Percentiles rank a stretch among this genome's conserved stretches.
These are phyloP conservation scores for Trissolcus japonicus DNA, from an alignment of 2,888 invertebrate species.

Conservation along the genomic window DNA sequence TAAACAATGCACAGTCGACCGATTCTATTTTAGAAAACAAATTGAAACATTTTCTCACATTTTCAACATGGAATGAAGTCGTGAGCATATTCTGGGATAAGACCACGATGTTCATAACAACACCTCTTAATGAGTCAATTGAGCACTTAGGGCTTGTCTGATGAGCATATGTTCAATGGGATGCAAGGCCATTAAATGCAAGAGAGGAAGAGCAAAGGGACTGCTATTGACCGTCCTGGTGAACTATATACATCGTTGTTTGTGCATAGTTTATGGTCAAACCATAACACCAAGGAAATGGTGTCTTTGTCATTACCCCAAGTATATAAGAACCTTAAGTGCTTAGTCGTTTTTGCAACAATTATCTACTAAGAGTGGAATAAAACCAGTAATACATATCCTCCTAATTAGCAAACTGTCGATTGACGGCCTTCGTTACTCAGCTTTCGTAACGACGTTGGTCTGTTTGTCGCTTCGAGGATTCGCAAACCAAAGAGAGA, in stretches of 20 bases:
- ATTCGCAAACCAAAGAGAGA: conserved; percentile 42
- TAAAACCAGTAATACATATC: conserved; percentile 58
- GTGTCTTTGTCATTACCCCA: neutral
- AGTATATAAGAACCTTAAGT: neutral
- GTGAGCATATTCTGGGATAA: neutral
- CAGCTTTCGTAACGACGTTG: conserved; percentile 38
- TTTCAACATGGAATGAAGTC: neutral
- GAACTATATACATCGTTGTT: conserved; percentile 26
- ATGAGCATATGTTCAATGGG: conserved; percentile 41
- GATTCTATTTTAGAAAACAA: too few relatives aligned
- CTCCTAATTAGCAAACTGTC: conserved; percentile 64
- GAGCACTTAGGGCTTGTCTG: conserved; percentile 32
- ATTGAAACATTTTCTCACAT: neutral
- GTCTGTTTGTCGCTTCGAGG: conserved; percentile 43
- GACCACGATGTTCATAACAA: conserved; percentile 10
- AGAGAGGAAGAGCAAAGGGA: neutral
- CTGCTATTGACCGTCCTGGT: conserved; percentile 31
- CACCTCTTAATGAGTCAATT: conserved; percentile 37
- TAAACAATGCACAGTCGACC: too few relatives aligned
- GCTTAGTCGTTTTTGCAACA: conserved; percentile 25
- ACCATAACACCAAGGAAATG: conserved; percentile 41
- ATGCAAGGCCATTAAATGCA: conserved; percentile 40
- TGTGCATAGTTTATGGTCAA: conserved; percentile 41
- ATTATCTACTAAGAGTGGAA: conserved; percentile 61
- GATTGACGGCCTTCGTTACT: conserved; percentile 62